These are phyloP conservation scores for Typhlichthys eigenmanni DNA, from an alignment of 2,797 vertebrate genomes.

Conservation along the genomic window DNA sequence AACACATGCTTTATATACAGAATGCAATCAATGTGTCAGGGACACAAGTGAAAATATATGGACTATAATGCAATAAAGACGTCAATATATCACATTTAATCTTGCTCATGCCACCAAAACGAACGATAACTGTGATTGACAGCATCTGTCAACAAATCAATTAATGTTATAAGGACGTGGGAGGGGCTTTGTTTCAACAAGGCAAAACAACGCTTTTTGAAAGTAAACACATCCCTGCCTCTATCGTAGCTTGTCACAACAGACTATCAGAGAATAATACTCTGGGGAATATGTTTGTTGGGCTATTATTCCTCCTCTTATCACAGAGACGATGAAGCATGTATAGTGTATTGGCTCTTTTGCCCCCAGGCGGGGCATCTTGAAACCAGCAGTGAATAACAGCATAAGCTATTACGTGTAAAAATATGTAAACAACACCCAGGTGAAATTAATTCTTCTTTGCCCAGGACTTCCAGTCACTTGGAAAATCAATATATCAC, in stretches of 20 bases:
- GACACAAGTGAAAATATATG: background rate
- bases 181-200: no score
- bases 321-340: conserved; percentile 33
- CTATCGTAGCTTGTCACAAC: conserved; percentile 41
- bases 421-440: conserved; percentile 62
- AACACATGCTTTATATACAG: background rate
- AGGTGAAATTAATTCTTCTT: conserved; percentile 10
- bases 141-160: conserved; percentile 12
- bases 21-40: background rate
- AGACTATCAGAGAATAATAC: conserved; percentile 6
- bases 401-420: conserved; percentile 42
- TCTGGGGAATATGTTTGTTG: conserved; percentile 13
- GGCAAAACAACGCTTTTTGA: no score
- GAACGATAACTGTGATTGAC: conserved; percentile 3
- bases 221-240: background rate
- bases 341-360: conserved; percentile 19
- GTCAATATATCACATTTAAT: background rate
- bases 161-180: conserved; percentile 7
- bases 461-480: no score
- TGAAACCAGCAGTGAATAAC: conserved; percentile 24
- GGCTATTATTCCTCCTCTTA: conserved; percentile 26
- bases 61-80: background rate
- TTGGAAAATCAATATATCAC: no score
- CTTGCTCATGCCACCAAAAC: background rate
- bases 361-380: conserved; percentile 23